Percentiles rank a stretch among this genome's conserved stretches.
Conservation (phyloP, 1,140 invertebrate species). For the Drosophila obscura region DNA sequence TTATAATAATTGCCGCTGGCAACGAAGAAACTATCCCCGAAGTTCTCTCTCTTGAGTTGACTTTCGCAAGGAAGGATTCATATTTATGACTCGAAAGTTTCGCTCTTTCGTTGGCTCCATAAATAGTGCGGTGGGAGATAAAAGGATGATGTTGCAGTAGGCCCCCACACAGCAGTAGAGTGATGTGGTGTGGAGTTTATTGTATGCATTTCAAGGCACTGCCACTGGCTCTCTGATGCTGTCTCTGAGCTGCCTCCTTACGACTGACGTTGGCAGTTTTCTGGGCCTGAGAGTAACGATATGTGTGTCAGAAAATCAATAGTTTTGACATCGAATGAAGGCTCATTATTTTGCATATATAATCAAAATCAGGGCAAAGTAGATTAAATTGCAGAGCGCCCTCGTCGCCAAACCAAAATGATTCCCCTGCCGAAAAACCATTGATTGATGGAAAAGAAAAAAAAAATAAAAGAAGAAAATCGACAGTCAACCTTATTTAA, state of each 20-base stretch:
- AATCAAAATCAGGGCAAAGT: constrained; percentile 46
- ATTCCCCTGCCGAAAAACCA: neutral
- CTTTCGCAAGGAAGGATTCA: constrained; percentile 37
- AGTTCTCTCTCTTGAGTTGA: constrained; percentile 35
- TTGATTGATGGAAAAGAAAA: constrained; percentile 22
- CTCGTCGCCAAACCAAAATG: constrained; percentile 9
- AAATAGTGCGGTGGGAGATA: constrained; percentile 32
- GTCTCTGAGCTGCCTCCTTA: constrained; percentile 16
- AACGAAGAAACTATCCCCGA: constrained; percentile 61
- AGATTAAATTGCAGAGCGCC: constrained; percentile 32
- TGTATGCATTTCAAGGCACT: constrained; percentile 34
- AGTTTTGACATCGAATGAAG: constrained; percentile 65
- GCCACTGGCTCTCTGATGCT: neutral
- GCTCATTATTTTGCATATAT: constrained; percentile 67
- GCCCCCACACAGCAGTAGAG: too few relatives aligned
- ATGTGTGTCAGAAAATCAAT: constrained; percentile 71
- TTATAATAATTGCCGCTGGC: constrained; percentile 77
- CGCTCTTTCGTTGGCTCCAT: constrained; percentile 51
- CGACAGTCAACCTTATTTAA: neutral
- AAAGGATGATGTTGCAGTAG: too few relatives aligned
- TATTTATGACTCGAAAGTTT: constrained; percentile 77
- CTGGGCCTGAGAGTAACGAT: too few relatives aligned
- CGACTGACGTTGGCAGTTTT: constrained; percentile 46
- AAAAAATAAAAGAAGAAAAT: too few relatives aligned
- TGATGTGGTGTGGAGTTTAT: constrained; percentile 20